Evolutionary conservation across 2,797 vertebrate species (phyloP).

Genomic region (Xenentodon cancila): DNA sequence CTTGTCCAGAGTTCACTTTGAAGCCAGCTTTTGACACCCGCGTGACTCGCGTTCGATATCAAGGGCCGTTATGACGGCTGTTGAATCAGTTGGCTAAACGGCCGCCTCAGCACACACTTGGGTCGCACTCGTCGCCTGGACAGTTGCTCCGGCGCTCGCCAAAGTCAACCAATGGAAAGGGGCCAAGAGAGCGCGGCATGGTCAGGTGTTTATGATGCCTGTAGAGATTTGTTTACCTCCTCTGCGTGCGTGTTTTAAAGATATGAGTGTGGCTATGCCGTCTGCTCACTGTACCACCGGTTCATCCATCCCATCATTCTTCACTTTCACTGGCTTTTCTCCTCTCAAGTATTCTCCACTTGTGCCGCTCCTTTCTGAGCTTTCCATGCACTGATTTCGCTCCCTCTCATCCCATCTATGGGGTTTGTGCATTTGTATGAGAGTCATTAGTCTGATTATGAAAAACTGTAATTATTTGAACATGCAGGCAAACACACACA

Average conservation of each 20-base stretch:
- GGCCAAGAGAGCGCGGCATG: conserved; percentile 52
- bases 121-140: conserved; percentile 18
- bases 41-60: conserved; percentile 45
- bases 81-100: conserved; percentile 38
- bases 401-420: conserved; percentile 21
- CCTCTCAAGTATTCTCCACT: conserved; percentile 25
- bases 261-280: conserved; percentile 23
- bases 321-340: conserved; percentile 2
- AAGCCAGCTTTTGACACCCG: conserved; percentile 26
- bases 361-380: conserved; percentile 14
- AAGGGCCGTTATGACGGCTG: conserved; percentile 36
- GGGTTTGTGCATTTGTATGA: conserved; percentile 58
- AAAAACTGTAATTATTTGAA: conserved; percentile 61
- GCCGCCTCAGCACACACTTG: conserved; percentile 10
- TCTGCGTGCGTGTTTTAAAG: conserved; percentile 8
- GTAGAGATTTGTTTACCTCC: conserved; percentile 56
- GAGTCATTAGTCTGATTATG: conserved; percentile 67
- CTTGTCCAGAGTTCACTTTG: conserved; percentile 18
- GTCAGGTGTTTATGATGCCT: conserved; percentile 54
- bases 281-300: conserved; percentile 12
- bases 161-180: conserved; percentile 45
- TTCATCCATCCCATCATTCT: conserved; percentile 11
- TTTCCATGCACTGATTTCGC: conserved; percentile 39
- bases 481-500: conserved; percentile 17
- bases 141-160: conserved; percentile 6